These are phyloP conservation scores for Reticulitermes lucifugus DNA, from an alignment of 2,888 invertebrate genomes.

Conservation along the genomic window DNA sequence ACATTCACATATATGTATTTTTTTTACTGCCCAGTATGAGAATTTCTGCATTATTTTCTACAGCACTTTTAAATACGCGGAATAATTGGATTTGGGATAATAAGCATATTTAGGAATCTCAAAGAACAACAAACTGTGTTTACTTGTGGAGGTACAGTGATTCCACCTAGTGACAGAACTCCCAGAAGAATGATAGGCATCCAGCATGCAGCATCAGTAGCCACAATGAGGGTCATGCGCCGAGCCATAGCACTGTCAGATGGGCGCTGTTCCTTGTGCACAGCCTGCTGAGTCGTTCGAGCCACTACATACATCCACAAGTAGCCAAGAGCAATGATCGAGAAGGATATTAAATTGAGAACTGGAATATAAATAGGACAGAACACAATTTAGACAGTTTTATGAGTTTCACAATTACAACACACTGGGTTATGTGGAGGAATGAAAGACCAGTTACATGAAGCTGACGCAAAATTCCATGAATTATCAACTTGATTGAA, in stretches of 20 bases:
- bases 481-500: neutral
- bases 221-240: conserved; percentile 66
- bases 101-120: too few relatives aligned
- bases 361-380: conserved; percentile 57
- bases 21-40: too few relatives aligned
- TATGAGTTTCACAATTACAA: neutral
- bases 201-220: conserved; percentile 68
- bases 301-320: conserved; percentile 66
- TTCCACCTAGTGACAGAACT: conserved; percentile 63
- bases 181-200: conserved; percentile 67
- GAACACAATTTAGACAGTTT: neutral
- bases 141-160: conserved; percentile 63
- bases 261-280: conserved; percentile 56
- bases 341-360: conserved; percentile 64
- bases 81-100: too few relatives aligned
- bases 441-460: neutral
- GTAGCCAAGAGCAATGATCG: conserved; percentile 65
- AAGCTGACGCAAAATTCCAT: neutral
- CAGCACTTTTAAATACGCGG: too few relatives aligned
- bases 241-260: conserved; percentile 65
- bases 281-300: conserved; percentile 62
- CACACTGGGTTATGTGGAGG: neutral
- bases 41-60: too few relatives aligned
- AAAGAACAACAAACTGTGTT: neutral
- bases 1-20: too few relatives aligned